phyloP scores from a whole-genome alignment of 2,888 invertebrate genomes.

The Parnassius glacialis region DNA sequence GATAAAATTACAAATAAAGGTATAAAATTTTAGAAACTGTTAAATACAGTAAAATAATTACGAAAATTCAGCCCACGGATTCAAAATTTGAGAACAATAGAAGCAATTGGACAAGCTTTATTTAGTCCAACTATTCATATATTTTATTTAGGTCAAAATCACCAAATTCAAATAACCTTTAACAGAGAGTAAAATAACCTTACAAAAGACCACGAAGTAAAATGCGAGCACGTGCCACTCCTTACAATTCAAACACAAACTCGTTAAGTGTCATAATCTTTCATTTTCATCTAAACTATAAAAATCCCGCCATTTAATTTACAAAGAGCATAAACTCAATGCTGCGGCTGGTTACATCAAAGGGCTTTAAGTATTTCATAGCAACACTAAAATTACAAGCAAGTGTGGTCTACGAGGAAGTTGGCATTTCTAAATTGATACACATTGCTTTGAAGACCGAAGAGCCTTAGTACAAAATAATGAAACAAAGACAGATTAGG shows the following conservation, averaged over 20 bases:
- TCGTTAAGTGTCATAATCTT: slow-evolving; percentile 43
- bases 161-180: neutral
- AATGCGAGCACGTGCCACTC: slow-evolving; percentile 43
- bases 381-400: slow-evolving; percentile 47
- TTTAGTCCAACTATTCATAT: too few relatives aligned
- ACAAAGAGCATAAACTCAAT: slow-evolving; percentile 46
- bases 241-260: slow-evolving; percentile 40
- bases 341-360: slow-evolving; percentile 48
- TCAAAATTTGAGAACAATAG: too few relatives aligned
- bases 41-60: too few relatives aligned
- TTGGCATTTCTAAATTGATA: slow-evolving; percentile 32
- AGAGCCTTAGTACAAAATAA: slow-evolving; percentile 12
- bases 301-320: slow-evolving; percentile 54
- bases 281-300: slow-evolving; percentile 51
- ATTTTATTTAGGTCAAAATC: too few relatives aligned
- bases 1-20: too few relatives aligned
- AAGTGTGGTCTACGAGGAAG: slow-evolving; percentile 29
- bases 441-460: slow-evolving; percentile 29
- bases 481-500: slow-evolving; percentile 20
- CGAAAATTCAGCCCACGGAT: too few relatives aligned
- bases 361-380: slow-evolving; percentile 47
- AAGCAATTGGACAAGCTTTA: too few relatives aligned
- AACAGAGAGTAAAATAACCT: slow-evolving; percentile 2
- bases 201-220: slow-evolving; percentile 28
- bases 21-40: too few relatives aligned